Conservation (phyloP, 2,888 invertebrate genomes). For the Nephrotoma appendiculata region DNA sequence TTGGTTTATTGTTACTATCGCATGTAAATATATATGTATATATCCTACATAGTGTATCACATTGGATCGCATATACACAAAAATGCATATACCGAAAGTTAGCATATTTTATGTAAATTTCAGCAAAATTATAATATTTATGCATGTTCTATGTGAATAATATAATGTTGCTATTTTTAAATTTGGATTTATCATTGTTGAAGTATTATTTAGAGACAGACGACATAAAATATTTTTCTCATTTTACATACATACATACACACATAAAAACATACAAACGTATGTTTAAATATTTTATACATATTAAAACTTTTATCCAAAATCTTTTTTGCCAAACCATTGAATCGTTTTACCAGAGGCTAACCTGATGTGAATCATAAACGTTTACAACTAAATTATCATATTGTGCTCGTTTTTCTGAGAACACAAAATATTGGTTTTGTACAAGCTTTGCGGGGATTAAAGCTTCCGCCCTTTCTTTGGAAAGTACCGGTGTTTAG, state of each 20-base stretch:
- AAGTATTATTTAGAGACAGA: background rate
- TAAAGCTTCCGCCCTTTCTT: too few species aligned
- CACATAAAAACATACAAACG: background rate
- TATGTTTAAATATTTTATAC: background rate
- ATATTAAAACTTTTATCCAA: background rate
- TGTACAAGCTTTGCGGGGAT: too few species aligned
- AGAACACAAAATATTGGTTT: too few species aligned
- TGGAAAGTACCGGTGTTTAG: too few species aligned
- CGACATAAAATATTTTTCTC: background rate
- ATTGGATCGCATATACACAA: background rate
- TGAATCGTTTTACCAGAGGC: background rate
- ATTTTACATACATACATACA: background rate
- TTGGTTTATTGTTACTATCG: background rate
- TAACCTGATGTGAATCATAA: background rate
- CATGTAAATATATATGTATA: background rate
- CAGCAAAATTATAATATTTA: background rate
- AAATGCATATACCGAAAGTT: background rate
- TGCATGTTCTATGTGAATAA: background rate
- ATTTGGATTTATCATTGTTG: background rate
- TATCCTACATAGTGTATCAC: background rate
- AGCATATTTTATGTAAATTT: background rate
- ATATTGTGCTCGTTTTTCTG: background rate
- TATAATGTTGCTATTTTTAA: background rate
- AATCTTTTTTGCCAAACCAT: background rate
- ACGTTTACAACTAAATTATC: background rate